A percentile compares a stretch with the other conserved stretches of the same genome.
phyloP scores from a whole-genome alignment of 2,113 vertebrate genomes.

The Opisthocomus hoazin region DNA sequence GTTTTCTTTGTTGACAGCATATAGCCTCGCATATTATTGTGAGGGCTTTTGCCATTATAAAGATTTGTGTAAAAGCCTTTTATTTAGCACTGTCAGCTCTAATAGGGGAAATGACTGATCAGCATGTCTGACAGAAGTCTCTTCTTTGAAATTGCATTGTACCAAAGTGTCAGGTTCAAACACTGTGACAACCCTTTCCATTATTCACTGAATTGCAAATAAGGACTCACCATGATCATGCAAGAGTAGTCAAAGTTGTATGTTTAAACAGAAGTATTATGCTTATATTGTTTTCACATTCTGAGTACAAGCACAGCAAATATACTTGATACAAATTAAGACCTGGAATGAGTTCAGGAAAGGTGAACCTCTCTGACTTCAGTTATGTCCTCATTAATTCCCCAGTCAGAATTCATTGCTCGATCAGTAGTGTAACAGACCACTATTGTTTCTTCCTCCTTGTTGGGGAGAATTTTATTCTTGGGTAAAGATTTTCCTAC shows the following conservation, averaged over 20 bases:
- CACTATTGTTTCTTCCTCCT: not conserved
- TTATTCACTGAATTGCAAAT: slow-evolving; percentile 12
- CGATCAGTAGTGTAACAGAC: not conserved
- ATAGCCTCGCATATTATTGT: not conserved
- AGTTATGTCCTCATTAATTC: not conserved
- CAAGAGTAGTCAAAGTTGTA: not conserved
- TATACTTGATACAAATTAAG: not conserved
- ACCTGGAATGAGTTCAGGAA: not conserved
- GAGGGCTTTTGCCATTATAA: slow-evolving; percentile 13
- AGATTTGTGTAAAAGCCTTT: slow-evolving; percentile 48
- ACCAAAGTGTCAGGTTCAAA: slow-evolving; percentile 27
- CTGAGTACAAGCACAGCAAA: not conserved
- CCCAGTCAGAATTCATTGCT: not conserved
- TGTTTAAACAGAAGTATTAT: not conserved
- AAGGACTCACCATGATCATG: not conserved
- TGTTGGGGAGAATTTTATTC: not conserved
- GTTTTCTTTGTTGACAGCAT: not conserved
- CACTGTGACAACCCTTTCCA: not conserved
- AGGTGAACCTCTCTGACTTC: not conserved
- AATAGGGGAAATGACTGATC: slow-evolving; percentile 29
- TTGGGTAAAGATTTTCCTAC: not conserved
- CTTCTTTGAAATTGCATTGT: slow-evolving; percentile 36
- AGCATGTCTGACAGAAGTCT: slow-evolving; percentile 31
- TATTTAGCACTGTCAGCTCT: slow-evolving; percentile 52
- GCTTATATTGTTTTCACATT: not conserved